A percentile compares a stretch with the other conserved stretches of the same genome.
These are phyloP conservation scores for Prosopocoilus inquinatus DNA, from an alignment of 2,888 invertebrate species.

Conservation along the genomic window DNA sequence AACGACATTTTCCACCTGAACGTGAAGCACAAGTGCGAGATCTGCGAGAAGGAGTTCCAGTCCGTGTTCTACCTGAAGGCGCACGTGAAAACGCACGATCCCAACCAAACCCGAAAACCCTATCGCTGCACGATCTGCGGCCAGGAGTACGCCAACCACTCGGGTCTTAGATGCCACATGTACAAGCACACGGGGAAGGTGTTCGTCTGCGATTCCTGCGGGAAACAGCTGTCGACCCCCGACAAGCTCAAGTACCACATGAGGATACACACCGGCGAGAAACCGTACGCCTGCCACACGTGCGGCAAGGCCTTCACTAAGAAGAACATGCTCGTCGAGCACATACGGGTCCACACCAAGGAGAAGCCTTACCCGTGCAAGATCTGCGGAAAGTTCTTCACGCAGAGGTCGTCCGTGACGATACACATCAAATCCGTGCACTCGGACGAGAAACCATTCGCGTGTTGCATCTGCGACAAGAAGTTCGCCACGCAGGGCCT, in stretches of 20 bases:
- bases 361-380: conserved; percentile 54
- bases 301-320: conserved; percentile 56
- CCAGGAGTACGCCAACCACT: too few relatives aligned
- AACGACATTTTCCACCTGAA: conserved; percentile 50
- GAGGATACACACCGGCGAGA: conserved; percentile 51
- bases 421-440: conserved; percentile 51
- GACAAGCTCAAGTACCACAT: not conserved
- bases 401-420: conserved; percentile 53
- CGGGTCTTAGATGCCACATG: too few relatives aligned
- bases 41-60: conserved; percentile 23
- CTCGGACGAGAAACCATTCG: conserved; percentile 37
- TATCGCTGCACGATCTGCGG: too few relatives aligned
- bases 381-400: conserved; percentile 55
- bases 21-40: conserved; percentile 50
- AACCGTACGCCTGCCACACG: conserved; percentile 54
- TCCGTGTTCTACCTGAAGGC: too few relatives aligned
- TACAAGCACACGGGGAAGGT: not conserved
- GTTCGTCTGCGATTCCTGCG: not conserved
- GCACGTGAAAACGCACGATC: too few relatives aligned
- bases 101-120: too few relatives aligned
- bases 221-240: too few relatives aligned
- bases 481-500: conserved; percentile 32
- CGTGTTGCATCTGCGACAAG: conserved; percentile 35
- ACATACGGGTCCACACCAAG: conserved; percentile 24
- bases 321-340: conserved; percentile 49